These are phyloP conservation scores for Forbesichthys agassizii DNA, from an alignment of 2,113 vertebrate species.

Conservation along the genomic window DNA sequence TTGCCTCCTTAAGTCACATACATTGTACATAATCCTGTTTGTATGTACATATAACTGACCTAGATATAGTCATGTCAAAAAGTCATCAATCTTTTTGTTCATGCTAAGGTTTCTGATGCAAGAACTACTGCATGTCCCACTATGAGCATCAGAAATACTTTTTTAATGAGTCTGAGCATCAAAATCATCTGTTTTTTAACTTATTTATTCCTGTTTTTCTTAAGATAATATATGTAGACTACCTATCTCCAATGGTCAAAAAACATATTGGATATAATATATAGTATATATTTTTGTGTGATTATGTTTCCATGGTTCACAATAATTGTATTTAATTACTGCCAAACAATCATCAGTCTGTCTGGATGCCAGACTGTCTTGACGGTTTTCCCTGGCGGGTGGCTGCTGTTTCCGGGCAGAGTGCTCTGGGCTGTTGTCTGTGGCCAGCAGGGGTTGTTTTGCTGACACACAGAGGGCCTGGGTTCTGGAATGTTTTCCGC, in stretches of 20 bases:
- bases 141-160: conserved; percentile 5
- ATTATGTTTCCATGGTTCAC: no score
- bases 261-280: no score
- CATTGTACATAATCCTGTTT: conserved; percentile 70
- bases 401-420: conserved; percentile 26
- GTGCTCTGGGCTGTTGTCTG: conserved; percentile 31
- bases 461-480: conserved; percentile 57
- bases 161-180: background rate
- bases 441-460: conserved; percentile 52
- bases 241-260: no score
- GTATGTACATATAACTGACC: conserved; percentile 69
- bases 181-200: no score
- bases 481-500: conserved; percentile 81
- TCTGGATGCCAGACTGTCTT: background rate
- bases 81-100: conserved; percentile 50
- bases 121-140: background rate
- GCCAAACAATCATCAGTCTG: conserved; percentile 9
- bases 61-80: conserved; percentile 41
- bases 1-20: conserved; percentile 53
- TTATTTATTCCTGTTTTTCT: background rate
- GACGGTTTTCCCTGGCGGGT: conserved; percentile 20
- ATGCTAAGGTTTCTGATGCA: conserved; percentile 42
- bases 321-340: background rate
- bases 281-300: no score
- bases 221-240: background rate